Evolutionary conservation across 2,888 invertebrate species (phyloP).

Genomic region (Diplolepis rosae): DNA sequence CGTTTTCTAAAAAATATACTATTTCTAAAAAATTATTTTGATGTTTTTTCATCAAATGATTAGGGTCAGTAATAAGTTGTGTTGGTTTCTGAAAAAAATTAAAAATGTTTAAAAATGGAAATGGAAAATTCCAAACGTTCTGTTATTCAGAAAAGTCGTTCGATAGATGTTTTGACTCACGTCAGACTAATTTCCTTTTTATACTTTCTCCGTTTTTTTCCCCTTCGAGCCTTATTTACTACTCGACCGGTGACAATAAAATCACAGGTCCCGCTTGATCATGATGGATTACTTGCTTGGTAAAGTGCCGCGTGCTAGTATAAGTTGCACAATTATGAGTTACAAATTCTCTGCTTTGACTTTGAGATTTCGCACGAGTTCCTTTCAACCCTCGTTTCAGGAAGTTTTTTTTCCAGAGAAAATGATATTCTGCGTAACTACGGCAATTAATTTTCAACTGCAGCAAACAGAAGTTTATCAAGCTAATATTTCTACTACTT

Average conservation of each 20-base stretch:
- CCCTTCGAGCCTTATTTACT: slow-evolving; percentile 42
- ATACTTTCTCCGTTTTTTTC: slow-evolving; percentile 36
- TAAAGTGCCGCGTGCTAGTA: slow-evolving; percentile 35
- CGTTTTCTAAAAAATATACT: too few species aligned
- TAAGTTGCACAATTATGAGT: slow-evolving; percentile 22
- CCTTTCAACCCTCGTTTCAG: slow-evolving; percentile 5
- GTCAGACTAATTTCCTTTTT: background rate
- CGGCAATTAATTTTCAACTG: slow-evolving; percentile 14
- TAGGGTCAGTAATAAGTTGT: too few species aligned
- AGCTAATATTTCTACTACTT: background rate
- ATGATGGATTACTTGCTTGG: slow-evolving; percentile 67
- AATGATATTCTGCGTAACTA: slow-evolving; percentile 22
- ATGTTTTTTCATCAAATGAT: too few species aligned
- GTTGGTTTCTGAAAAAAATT: too few species aligned
- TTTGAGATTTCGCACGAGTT: slow-evolving; percentile 39
- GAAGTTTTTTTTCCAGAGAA: slow-evolving; percentile 8
- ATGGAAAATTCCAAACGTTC: too few species aligned
- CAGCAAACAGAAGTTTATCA: slow-evolving; percentile 14
- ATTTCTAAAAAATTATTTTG: too few species aligned
- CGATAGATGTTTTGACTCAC: background rate
- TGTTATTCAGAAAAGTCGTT: background rate
- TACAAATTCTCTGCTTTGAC: slow-evolving; percentile 38
- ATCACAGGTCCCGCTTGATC: slow-evolving; percentile 70
- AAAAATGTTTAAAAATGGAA: background rate
- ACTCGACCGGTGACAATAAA: slow-evolving; percentile 68